These are phyloP conservation scores for Rhea americana DNA, from an alignment of 2,113 vertebrate genomes.

Conservation along the genomic window DNA sequence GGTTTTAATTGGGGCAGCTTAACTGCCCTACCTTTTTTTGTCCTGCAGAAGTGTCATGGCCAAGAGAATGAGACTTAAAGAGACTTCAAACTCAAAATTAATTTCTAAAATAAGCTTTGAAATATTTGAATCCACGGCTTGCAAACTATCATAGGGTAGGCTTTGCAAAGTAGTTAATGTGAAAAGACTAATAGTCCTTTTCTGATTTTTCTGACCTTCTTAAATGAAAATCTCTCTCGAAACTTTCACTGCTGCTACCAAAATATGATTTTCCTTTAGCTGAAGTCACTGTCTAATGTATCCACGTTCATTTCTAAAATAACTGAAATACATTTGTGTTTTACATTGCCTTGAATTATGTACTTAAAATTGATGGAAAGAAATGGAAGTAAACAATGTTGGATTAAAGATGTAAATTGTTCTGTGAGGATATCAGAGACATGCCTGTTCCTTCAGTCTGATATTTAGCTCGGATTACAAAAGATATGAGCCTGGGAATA, in stretches of 20 bases:
- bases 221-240: neutral
- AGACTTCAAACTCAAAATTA: neutral
- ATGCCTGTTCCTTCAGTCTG: neutral
- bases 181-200: neutral
- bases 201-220: neutral
- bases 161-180: neutral
- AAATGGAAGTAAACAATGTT: neutral
- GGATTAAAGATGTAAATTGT: neutral
- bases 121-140: neutral
- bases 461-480: neutral
- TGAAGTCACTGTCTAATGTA: neutral
- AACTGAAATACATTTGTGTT: neutral
- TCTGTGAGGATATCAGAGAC: neutral
- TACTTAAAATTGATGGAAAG: neutral
- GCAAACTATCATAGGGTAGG: neutral
- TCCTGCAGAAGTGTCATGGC: neutral
- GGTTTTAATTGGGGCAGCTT: neutral
- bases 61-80: neutral
- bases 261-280: neutral
- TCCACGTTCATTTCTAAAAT: neutral
- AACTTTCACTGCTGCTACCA: neutral
- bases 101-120: conserved; percentile 4
- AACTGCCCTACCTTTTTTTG: neutral
- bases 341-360: neutral
- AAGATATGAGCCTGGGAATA: neutral